A percentile compares a stretch with the other conserved stretches of the same genome.
phyloP scores from a whole-genome alignment of 2,113 vertebrate species.

The Oreochromis spilurus region DNA sequence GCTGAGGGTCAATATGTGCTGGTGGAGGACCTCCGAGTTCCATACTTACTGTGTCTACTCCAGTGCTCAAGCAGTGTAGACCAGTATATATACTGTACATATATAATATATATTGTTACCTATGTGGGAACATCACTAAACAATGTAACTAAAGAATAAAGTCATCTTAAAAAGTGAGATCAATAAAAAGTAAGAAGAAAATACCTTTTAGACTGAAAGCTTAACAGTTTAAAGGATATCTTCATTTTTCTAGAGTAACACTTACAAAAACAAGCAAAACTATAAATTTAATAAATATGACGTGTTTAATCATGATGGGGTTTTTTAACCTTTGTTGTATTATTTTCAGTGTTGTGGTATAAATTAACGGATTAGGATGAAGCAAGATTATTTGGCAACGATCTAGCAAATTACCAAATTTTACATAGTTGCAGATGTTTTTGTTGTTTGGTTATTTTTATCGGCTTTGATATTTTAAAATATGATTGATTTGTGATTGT shows the following conservation, averaged over 20 bases:
- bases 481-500: neutral
- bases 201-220: neutral
- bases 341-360: neutral
- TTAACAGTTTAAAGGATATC: neutral
- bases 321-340: neutral
- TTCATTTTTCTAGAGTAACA: neutral
- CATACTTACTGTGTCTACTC: neutral
- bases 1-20: neutral
- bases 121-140: neutral
- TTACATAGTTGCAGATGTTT: neutral
- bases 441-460: neutral
- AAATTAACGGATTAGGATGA: neutral
- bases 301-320: rapidly evolving
- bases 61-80: neutral
- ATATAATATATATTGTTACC: neutral
- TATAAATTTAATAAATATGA: neutral
- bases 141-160: neutral
- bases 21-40: neutral
- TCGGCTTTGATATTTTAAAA: neutral
- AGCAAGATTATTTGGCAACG: neutral
- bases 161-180: neutral
- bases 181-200: neutral
- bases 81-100: neutral
- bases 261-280: neutral
- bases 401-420: neutral